phyloP scores from a whole-genome alignment of 2,113 vertebrate species.

The Alethe diademata region DNA sequence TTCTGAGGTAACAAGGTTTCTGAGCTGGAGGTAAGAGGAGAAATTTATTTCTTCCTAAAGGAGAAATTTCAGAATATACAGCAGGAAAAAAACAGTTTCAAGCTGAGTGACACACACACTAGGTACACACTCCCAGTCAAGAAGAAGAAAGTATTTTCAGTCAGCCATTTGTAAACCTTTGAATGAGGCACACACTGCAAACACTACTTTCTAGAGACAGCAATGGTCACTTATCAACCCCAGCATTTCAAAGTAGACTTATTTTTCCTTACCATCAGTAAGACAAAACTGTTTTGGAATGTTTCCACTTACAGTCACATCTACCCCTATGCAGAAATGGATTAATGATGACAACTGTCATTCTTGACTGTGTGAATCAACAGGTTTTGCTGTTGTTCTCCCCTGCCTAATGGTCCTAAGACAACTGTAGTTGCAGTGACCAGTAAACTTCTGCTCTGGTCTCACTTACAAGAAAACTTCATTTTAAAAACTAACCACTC shows the following conservation, averaged over 20 bases:
- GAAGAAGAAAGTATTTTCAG: neutral
- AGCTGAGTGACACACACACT: neutral
- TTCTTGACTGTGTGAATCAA: neutral
- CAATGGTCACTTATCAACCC: neutral
- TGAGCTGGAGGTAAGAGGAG: fast-evolving
- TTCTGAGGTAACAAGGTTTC: too few relatives aligned
- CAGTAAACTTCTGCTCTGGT: neutral
- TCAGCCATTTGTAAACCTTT: neutral
- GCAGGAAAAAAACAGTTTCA: neutral
- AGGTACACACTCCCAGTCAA: neutral
- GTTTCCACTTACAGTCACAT: neutral
- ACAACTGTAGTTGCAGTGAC: neutral
- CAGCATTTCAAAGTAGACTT: neutral
- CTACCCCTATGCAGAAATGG: neutral
- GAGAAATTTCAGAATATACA: neutral
- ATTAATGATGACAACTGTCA: neutral
- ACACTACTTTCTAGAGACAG: neutral
- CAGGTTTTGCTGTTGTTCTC: neutral
- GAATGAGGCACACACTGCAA: neutral
- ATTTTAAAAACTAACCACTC: neutral
- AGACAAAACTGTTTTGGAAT: neutral
- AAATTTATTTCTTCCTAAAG: neutral
- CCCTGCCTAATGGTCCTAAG: neutral
- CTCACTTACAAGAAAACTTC: neutral
- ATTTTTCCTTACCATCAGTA: neutral